Percentiles rank a stretch among this genome's conserved stretches.
Evolutionary conservation across 2,113 vertebrate genomes (phyloP).

Genomic region (Oryzias celebensis): DNA sequence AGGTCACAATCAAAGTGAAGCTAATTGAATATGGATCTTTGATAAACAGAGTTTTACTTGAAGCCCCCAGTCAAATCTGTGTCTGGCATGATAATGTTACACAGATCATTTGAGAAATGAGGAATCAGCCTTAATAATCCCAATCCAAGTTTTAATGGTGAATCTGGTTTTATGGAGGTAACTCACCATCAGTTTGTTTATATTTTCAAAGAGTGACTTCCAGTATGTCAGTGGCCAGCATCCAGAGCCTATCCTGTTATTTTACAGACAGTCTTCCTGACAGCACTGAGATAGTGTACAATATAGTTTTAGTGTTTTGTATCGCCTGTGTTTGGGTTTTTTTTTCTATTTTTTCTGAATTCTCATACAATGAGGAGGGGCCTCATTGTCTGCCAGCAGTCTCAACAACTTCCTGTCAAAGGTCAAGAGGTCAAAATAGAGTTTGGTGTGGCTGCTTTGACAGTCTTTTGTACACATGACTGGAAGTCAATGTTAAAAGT

Average conservation of each 20-base stretch:
- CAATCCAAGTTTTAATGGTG: not conserved
- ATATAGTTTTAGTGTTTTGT: conserved; percentile 40
- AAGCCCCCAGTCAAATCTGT: too few relatives aligned
- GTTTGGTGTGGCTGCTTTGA: conserved; percentile 6
- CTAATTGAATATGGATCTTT: too few relatives aligned
- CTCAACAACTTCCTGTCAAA: conserved; percentile 63
- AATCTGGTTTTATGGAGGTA: conserved; percentile 12
- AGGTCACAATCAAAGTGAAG: too few relatives aligned
- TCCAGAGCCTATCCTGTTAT: conserved; percentile 58
- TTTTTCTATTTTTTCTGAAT: conserved; percentile 37
- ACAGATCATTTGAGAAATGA: too few relatives aligned
- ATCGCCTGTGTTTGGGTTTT: conserved; percentile 34
- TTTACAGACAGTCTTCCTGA: conserved; percentile 42
- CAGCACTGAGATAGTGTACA: conserved; percentile 34
- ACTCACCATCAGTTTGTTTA: conserved; percentile 6
- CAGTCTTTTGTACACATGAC: too few relatives aligned
- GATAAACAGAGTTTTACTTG: too few relatives aligned
- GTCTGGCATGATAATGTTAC: too few relatives aligned
- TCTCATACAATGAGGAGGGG: conserved; percentile 64
- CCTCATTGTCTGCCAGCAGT: conserved; percentile 43
- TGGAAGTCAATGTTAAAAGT: too few relatives aligned
- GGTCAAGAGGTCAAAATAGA: conserved; percentile 37
- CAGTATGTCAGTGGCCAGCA: conserved; percentile 33
- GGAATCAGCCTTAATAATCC: too few relatives aligned
- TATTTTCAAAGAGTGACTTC: conserved; percentile 21